A percentile compares a stretch with the other conserved stretches of the same genome.
Evolutionary conservation across 2,888 invertebrate species (phyloP).

Genomic region (Malthinus seriepunctatus): DNA sequence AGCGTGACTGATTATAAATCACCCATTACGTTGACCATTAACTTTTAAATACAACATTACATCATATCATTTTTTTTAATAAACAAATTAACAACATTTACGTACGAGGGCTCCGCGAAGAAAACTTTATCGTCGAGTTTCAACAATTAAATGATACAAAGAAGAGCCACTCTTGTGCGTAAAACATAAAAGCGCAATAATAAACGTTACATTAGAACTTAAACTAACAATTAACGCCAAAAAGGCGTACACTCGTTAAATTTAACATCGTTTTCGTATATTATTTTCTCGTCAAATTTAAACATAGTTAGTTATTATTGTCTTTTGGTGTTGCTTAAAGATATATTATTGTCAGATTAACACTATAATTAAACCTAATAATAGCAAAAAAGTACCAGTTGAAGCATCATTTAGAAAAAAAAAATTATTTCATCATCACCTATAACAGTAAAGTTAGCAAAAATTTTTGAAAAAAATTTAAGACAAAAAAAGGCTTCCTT

Average conservation of each 20-base stretch:
- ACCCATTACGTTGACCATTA: constrained; percentile 43
- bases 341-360: constrained; percentile 15
- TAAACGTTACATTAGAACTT: constrained; percentile 37
- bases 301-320: constrained; percentile 30
- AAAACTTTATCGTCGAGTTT: background rate
- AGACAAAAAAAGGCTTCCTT: too few species aligned
- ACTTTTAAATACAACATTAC: constrained; percentile 35
- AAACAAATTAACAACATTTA: constrained; percentile 12
- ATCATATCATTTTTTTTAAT: constrained; percentile 24
- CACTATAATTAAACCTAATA: constrained; percentile 19
- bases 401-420: too few species aligned
- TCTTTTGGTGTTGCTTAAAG: constrained; percentile 3
- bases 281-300: constrained; percentile 36
- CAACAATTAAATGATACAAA: background rate
- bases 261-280: constrained; percentile 30
- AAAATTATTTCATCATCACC: too few species aligned
- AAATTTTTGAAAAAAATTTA: too few species aligned
- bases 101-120: background rate
- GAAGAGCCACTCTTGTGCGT: too few species aligned
- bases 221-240: constrained; percentile 45
- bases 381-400: background rate
- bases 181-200: constrained; percentile 31
- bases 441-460: too few species aligned
- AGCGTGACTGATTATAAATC: constrained; percentile 49
- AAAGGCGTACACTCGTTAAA: constrained; percentile 24